These are phyloP conservation scores for Dasypogon diadema DNA, from an alignment of 2,888 invertebrate genomes.

Conservation along the genomic window DNA sequence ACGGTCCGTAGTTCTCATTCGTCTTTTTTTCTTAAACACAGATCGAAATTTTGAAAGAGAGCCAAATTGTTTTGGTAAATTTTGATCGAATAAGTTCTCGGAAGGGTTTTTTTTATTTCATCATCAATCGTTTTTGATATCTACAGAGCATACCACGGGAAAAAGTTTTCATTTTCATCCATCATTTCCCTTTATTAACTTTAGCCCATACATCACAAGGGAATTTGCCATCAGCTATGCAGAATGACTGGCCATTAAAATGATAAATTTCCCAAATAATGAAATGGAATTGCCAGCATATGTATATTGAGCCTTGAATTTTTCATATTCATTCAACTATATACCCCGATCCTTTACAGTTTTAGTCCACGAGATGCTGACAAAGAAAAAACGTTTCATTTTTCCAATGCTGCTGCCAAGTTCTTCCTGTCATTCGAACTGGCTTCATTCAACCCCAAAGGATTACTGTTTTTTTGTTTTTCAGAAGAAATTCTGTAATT, in stretches of 20 bases:
- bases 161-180: conserved; percentile 51
- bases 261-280: conserved; percentile 53
- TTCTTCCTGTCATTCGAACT: conserved; percentile 46
- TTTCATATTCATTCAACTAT: conserved; percentile 42
- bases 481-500: conserved; percentile 15
- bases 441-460: conserved; percentile 13
- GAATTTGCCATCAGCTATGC: conserved; percentile 52
- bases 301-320: conserved; percentile 50
- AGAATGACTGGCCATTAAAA: conserved; percentile 53
- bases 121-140: conserved; percentile 49
- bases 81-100: background rate
- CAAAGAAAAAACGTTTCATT: conserved; percentile 34
- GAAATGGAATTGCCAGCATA: conserved; percentile 53
- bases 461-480: background rate
- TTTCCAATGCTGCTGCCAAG: conserved; percentile 37
- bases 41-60: too few relatives aligned
- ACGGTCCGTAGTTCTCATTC: too few relatives aligned
- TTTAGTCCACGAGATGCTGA: conserved; percentile 38
- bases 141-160: conserved; percentile 9
- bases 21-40: too few relatives aligned
- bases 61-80: too few relatives aligned
- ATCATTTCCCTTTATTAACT: conserved; percentile 53
- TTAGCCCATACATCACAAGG: conserved; percentile 45
- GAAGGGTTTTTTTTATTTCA: conserved; percentile 4
- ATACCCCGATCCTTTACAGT: background rate